phyloP scores from a whole-genome alignment of 1,140 invertebrate species.

The Drosophila dunni region DNA sequence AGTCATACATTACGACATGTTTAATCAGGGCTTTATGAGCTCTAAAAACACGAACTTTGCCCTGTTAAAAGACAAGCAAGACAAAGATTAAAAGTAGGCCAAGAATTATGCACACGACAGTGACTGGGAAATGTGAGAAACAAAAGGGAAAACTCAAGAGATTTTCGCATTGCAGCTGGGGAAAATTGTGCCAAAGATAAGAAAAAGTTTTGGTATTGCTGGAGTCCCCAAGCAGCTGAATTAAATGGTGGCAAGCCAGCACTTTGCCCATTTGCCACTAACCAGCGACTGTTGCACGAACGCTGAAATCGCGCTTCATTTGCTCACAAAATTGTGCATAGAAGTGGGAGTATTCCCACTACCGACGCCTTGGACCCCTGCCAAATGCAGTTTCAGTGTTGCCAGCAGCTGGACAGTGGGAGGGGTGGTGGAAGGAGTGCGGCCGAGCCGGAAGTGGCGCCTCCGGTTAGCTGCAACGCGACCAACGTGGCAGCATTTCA shows the following conservation, averaged over 20 bases:
- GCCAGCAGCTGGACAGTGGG: conserved; percentile 18
- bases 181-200: conserved; percentile 10
- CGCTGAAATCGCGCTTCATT: conserved; percentile 11
- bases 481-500: conserved; percentile 31
- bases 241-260: conserved; percentile 5
- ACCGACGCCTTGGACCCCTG: conserved; percentile 17
- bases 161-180: neutral
- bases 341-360: neutral
- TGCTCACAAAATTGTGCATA: conserved; percentile 1
- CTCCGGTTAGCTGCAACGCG: conserved; percentile 14
- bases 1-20: neutral
- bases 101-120: conserved; percentile 1
- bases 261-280: conserved; percentile 1
- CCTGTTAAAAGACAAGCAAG: neutral
- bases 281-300: conserved; percentile 7
- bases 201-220: conserved; percentile 1
- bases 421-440: neutral
- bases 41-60: conserved; percentile 14
- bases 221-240: neutral
- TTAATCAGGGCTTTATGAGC: conserved; percentile 18
- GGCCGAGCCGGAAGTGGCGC: conserved; percentile 48
- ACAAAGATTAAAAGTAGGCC: conserved; percentile 6
- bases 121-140: neutral
- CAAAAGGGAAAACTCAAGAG: neutral
- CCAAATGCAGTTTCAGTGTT: conserved; percentile 73